Evolutionary conservation across 2,113 vertebrate genomes (phyloP), one percentile per base, ranked within the genome.

Genomic region (Seriola rivoliana): DNA sequence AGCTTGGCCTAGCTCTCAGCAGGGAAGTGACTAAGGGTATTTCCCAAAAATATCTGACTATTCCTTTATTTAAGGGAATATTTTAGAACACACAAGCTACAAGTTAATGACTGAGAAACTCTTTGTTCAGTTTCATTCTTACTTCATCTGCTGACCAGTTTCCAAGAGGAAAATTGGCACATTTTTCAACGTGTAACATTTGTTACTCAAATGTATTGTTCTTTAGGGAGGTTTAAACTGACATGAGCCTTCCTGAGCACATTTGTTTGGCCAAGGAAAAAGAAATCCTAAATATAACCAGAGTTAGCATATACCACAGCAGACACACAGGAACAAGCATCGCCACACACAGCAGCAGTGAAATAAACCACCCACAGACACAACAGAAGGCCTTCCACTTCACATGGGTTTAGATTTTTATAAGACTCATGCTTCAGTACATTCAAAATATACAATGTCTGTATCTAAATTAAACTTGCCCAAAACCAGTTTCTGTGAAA

Each of bases 211-310:
- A 52, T 5, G 23, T 34, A 70, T 74, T 80, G 79, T 85, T 75
- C 63, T 32, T 59, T 4, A 29, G 38, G 13, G 1, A 34, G 71
- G 54, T 50, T 74, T 68, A 52, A 29, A 60, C 50, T 55, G 34
- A 55, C 40, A n/a, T 8, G 17, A 48, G 54, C 58, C 25, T 75
- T 62, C 64, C 54, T 29, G 25, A 67, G 34, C 14, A n/a, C 8
- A 16, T 78, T 38, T 78, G 70, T 75, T 64, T 75, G 32, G 32
- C 36, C 23, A 14, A 0, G n/a, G 50, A 85, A 71, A 87, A 80
- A 78, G 63, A 82, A 60, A 60, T 62, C 23, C 75, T 82, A 78
- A 83, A 87, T 79, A 73, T 76, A 82, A 62, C 70, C 7, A 2
- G 11, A 59, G 34, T 64, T 58, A 32, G 5, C 52, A 29, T 62